phyloP scores from a whole-genome alignment of 1,140 invertebrate species.

The Microplitis mediator region DNA sequence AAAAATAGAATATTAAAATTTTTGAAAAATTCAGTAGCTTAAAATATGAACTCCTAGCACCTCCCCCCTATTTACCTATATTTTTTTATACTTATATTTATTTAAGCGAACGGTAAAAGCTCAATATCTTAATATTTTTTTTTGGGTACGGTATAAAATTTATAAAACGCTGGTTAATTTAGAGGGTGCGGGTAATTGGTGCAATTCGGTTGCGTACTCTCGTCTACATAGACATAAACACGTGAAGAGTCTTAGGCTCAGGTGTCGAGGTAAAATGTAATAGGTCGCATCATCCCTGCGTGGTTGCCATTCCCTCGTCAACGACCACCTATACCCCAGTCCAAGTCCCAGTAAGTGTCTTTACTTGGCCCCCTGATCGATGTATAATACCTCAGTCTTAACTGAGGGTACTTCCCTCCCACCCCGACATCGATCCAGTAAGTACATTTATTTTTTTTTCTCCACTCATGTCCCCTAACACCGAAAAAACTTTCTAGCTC shows the following conservation, averaged over 20 bases:
- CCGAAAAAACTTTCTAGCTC: not conserved
- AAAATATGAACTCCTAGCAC: too few relatives aligned
- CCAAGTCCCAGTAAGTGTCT: too few relatives aligned
- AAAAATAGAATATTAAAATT: too few relatives aligned
- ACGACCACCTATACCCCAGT: too few relatives aligned
- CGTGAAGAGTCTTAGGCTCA: conserved; percentile 13
- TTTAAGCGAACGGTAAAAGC: too few relatives aligned
- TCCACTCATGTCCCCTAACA: not conserved
- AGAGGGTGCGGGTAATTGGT: conserved; percentile 3
- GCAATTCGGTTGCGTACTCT: not conserved
- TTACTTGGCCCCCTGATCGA: not conserved
- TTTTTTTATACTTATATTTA: too few relatives aligned
- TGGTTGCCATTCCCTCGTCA: too few relatives aligned
- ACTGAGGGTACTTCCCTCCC: not conserved
- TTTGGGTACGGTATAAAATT: too few relatives aligned
- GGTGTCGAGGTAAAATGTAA: conserved; percentile 23
- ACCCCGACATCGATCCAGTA: not conserved
- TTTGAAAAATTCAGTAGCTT: too few relatives aligned
- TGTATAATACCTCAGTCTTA: not conserved
- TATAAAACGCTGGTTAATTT: not conserved
- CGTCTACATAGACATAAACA: not conserved
- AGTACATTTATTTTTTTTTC: not conserved
- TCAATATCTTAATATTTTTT: too few relatives aligned
- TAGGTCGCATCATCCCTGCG: conserved; percentile 24
- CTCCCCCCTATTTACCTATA: too few relatives aligned